Evolutionary conservation across 2,797 vertebrate species (phyloP), one percentile per base, ranked within the genome.

Genomic region (Glyptemys insculpta): DNA sequence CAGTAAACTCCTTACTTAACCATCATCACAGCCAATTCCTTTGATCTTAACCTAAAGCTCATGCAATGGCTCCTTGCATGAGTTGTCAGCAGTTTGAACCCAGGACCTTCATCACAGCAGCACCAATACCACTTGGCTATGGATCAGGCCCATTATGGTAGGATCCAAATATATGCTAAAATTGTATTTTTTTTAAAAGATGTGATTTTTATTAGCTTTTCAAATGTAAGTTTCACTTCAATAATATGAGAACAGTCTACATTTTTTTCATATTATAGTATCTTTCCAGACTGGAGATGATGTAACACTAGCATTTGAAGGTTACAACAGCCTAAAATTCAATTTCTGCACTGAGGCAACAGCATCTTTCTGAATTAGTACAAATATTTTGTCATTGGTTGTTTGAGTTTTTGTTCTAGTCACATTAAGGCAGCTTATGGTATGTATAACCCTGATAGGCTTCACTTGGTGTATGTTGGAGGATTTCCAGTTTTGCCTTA

Each of bases 281-380:
- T 57, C 62, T 41, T 57, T 81, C 85, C 12, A 31, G 47, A 16
- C 25, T 80, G 50, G 59, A 93, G 94, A 88, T 49, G 56, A 78
- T 97, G 50, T 88, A 89, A 92, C 76, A 87, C 92, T 27, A 86
- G 84, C 74, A 65, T 57, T 65, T 80, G 79, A 96, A 49, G 68
- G 49, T 81, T 79, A 21, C 34, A 65, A 65, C 41, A 87, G 53
- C 85, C 87, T 83, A 89, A 82, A 49, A 31, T 91, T 89, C 82
- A 37, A 72, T 74, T 57, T 86, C 85, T 72, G 93, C 78, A 81
- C 79, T 53, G 37, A 53, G 5, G 89, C 79, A 94, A 65, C 34
- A 62, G 62, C 76, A 76, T 90, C 91, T 68, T 88, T 84, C 41
- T 92, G 81, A 91, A 87, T 90, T 79, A 84, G 50, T 37, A 12